These are phyloP conservation scores for Oceanodroma leucorhoa DNA, from an alignment of 2,797 vertebrate genomes.

Conservation along the genomic window DNA sequence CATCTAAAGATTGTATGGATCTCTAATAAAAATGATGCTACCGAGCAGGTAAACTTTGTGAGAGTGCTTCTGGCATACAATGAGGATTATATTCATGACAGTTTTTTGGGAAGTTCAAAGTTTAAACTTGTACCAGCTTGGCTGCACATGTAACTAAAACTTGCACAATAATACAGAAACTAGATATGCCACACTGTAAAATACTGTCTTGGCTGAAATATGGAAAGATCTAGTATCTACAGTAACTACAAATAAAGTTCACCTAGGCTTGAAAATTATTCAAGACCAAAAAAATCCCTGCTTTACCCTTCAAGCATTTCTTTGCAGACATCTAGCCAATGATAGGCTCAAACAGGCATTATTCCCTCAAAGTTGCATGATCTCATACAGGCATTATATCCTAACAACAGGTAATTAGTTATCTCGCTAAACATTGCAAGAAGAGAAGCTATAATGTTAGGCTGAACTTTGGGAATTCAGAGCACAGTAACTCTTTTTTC, in stretches of 20 bases:
- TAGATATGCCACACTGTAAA: not conserved
- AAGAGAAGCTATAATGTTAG: not conserved
- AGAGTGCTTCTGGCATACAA: not conserved
- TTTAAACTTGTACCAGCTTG: not conserved
- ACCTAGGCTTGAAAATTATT: not conserved
- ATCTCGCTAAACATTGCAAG: not conserved
- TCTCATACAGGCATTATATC: not conserved
- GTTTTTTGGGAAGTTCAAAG: not conserved
- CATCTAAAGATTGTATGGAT: not conserved
- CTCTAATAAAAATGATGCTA: not conserved
- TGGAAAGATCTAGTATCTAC: not conserved
- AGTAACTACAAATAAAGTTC: not conserved
- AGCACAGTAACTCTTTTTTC: not conserved
- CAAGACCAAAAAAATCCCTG: not conserved
- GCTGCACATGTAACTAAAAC: not conserved
- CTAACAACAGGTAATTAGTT: not conserved
- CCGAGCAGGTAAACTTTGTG: not conserved
- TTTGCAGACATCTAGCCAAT: not conserved
- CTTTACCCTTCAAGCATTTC: not conserved
- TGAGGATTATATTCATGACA: not conserved
- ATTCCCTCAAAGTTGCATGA: not conserved
- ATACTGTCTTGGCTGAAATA: not conserved
- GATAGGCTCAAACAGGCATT: not conserved
- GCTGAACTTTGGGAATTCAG: not conserved
- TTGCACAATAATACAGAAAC: not conserved